A percentile compares a stretch with the other conserved stretches of the same genome.
Conservation (phyloP, 2,888 invertebrate species). For the Hoplodrina ambigua region DNA sequence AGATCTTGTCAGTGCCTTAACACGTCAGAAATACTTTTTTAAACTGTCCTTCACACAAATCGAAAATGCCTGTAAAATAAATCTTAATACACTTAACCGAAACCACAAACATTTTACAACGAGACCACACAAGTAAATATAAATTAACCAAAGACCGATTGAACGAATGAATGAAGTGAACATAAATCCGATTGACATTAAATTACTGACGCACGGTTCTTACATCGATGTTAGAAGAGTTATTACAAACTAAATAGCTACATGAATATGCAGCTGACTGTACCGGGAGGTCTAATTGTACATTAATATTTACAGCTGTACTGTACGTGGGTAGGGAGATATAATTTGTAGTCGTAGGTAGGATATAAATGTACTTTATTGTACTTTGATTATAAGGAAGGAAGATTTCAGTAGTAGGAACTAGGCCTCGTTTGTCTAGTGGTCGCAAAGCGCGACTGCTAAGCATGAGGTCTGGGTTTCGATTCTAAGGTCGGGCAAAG, state of each 20-base stretch:
- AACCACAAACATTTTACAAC: constrained; percentile 13
- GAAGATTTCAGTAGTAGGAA: too few relatives aligned
- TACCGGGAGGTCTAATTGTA: constrained; percentile 58
- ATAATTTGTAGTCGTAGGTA: constrained; percentile 18
- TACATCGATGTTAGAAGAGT: constrained; percentile 47
- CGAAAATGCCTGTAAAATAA: not conserved
- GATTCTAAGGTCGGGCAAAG: too few relatives aligned
- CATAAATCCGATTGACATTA: constrained; percentile 48
- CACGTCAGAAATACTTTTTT: too few relatives aligned
- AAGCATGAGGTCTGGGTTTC: too few relatives aligned
- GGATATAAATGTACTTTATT: constrained; percentile 3
- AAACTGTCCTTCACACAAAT: not conserved
- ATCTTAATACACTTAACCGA: not conserved
- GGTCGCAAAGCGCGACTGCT: too few relatives aligned
- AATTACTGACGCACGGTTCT: constrained; percentile 41
- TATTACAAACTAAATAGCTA: constrained; percentile 55
- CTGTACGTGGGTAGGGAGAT: constrained; percentile 48
- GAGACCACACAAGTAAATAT: constrained; percentile 47
- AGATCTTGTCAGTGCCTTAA: too few relatives aligned
- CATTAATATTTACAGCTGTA: constrained; percentile 55
- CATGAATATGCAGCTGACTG: constrained; percentile 52
- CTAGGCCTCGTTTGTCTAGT: too few relatives aligned
- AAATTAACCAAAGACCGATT: constrained; percentile 48
- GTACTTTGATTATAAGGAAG: not conserved
- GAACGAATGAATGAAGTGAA: constrained; percentile 40